These are phyloP conservation scores for Epistrophella euchroma DNA, from an alignment of 2,888 invertebrate genomes.

Conservation along the genomic window DNA sequence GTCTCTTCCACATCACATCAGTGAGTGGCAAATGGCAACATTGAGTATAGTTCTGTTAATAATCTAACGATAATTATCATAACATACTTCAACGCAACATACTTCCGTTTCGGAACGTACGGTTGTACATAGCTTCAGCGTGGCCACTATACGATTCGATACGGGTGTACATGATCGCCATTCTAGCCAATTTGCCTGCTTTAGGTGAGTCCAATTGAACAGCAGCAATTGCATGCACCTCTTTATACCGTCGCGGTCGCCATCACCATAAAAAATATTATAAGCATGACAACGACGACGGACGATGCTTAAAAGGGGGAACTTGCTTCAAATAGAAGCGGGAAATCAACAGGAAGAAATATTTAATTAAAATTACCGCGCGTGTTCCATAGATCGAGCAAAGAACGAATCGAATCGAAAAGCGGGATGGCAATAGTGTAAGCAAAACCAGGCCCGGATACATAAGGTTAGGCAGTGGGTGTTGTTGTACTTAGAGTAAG, in stretches of 20 bases:
- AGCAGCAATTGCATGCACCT: conserved; percentile 73
- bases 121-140: conserved; percentile 47
- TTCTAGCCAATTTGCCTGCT: conserved; percentile 73
- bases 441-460: background rate
- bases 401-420: conserved; percentile 52
- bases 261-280: conserved; percentile 57
- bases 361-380: conserved; percentile 83
- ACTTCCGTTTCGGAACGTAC: conserved; percentile 69
- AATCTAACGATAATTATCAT: conserved; percentile 73
- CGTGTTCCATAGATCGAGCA: conserved; percentile 67
- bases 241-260: conserved; percentile 53
- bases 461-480: background rate
- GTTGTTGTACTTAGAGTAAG: too few relatives aligned
- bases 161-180: conserved; percentile 74
- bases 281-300: conserved; percentile 34
- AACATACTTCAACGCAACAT: conserved; percentile 74
- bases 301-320: conserved; percentile 69
- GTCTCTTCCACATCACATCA: conserved; percentile 36
- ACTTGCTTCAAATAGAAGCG: conserved; percentile 74
- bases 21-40: conserved; percentile 37
- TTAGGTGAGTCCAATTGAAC: conserved; percentile 74
- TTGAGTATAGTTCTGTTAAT: conserved; percentile 65
- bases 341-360: conserved; percentile 83
- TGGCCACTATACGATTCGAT: conserved; percentile 67
- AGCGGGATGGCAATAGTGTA: conserved; percentile 63